Conservation (phyloP, 2,113 vertebrate genomes). For the Gallinago media region DNA sequence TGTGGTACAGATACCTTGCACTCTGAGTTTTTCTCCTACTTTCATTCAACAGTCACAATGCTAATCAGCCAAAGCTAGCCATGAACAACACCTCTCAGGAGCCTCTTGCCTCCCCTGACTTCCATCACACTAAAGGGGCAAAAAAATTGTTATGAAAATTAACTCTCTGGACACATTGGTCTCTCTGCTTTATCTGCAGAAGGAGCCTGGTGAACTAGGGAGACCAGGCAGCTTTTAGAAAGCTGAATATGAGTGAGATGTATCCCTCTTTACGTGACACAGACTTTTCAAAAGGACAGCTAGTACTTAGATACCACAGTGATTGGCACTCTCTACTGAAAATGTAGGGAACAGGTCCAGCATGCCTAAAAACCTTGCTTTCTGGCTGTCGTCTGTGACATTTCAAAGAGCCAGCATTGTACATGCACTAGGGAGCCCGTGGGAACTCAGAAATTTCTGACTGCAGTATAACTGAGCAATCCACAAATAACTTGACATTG, state of each 20-base stretch:
- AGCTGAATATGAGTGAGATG: background rate
- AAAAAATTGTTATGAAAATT: background rate
- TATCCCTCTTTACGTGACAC: background rate
- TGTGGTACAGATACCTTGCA: background rate
- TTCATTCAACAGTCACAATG: background rate
- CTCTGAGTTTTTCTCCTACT: background rate
- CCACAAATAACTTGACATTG: background rate
- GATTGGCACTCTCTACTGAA: slow-evolving; percentile 2
- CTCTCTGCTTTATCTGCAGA: background rate
- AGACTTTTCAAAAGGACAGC: slow-evolving; percentile 27
- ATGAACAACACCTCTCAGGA: background rate
- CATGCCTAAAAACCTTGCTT: background rate
- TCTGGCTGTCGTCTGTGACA: background rate
- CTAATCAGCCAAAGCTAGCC: background rate
- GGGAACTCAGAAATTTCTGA: slow-evolving; percentile 33
- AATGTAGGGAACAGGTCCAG: slow-evolving; percentile 20
- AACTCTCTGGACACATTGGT: background rate
- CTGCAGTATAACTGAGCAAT: background rate
- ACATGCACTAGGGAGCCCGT: background rate
- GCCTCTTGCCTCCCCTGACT: background rate
- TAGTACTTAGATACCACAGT: slow-evolving; percentile 43
- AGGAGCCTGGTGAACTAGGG: background rate
- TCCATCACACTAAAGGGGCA: background rate
- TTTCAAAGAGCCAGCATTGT: slow-evolving; percentile 6
- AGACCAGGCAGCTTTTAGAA: background rate